Percentiles rank a stretch among this genome's conserved stretches.
Conservation (phyloP, 2,888 invertebrate species). For the Morpho deidamia region DNA sequence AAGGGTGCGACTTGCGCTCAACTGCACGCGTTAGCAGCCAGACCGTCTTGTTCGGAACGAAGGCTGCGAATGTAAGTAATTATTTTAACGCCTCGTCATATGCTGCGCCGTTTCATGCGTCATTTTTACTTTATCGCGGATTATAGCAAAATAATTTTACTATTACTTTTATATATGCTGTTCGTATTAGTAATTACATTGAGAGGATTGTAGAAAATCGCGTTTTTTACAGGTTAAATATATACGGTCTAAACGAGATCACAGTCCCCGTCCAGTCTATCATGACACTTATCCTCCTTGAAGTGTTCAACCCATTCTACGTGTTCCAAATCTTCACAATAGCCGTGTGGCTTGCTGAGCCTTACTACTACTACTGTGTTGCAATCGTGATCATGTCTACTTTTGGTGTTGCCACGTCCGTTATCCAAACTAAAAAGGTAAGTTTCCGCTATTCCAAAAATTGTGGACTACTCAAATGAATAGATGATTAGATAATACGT, state of each 20-base stretch:
- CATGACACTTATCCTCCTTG: conserved; percentile 84
- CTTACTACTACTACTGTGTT: conserved; percentile 93
- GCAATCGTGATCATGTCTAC: conserved; percentile 92
- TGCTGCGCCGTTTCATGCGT: no score
- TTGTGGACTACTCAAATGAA: background rate
- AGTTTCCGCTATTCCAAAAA: conserved; percentile 24
- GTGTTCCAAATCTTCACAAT: conserved; percentile 96
- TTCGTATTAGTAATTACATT: background rate
- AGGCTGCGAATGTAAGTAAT: conserved; percentile 80
- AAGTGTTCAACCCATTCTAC: conserved; percentile 96
- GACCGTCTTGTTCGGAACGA: conserved; percentile 71
- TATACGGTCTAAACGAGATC: conserved; percentile 92
- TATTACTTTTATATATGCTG: background rate
- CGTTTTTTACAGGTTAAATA: conserved; percentile 78
- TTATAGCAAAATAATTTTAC: background rate
- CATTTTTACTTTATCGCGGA: background rate
- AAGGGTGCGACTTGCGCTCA: conserved; percentile 80
- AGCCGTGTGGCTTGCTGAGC: conserved; percentile 91
- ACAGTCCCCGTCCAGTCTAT: conserved; percentile 87
- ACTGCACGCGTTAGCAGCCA: conserved; percentile 81
- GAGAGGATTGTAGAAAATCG: background rate
- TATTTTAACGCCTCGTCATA: background rate
- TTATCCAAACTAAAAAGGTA: conserved; percentile 90
- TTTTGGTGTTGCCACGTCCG: conserved; percentile 89
- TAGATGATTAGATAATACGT: background rate